A percentile compares a stretch with the other conserved stretches of the same genome.
These are phyloP conservation scores for Lepidurus arcticus DNA, from an alignment of 1,140 invertebrate species.

Conservation along the genomic window DNA sequence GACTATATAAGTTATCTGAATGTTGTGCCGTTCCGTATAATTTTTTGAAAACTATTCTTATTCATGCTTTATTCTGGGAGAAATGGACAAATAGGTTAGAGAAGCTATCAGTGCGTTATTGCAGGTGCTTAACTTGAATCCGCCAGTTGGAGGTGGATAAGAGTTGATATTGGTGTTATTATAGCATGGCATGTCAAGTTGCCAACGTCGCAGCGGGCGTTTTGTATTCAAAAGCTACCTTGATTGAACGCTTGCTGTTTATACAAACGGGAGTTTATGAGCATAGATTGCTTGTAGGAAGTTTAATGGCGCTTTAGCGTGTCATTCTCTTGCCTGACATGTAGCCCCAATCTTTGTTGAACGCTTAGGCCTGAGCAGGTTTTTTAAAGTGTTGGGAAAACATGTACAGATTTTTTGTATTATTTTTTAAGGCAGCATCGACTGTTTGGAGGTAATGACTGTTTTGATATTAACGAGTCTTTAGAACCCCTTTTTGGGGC, in stretches of 20 bases:
- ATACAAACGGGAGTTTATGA: not conserved
- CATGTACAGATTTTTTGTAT: not conserved
- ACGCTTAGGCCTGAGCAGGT: not conserved
- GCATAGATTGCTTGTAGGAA: not conserved
- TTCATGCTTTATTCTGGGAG: not conserved
- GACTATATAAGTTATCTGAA: too few relatives aligned
- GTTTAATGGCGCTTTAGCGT: not conserved
- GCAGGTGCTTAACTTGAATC: not conserved
- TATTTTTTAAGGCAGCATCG: not conserved
- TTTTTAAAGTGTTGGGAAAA: not conserved
- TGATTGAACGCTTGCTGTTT: not conserved
- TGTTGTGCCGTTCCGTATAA: too few relatives aligned
- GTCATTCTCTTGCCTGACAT: not conserved
- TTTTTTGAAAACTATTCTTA: too few relatives aligned
- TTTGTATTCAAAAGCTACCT: not conserved
- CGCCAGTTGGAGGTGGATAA: not conserved
- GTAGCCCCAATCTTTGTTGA: not conserved
- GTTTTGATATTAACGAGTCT: not conserved
- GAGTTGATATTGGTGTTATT: not conserved
- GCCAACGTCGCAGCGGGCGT: not conserved
- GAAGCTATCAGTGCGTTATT: not conserved
- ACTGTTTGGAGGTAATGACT: not conserved
- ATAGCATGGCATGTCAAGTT: not conserved
- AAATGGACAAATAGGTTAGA: not conserved
- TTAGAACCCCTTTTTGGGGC: too few relatives aligned